These are phyloP conservation scores for Oryzias woworae DNA, from an alignment of 2,113 vertebrate species.

Conservation along the genomic window DNA sequence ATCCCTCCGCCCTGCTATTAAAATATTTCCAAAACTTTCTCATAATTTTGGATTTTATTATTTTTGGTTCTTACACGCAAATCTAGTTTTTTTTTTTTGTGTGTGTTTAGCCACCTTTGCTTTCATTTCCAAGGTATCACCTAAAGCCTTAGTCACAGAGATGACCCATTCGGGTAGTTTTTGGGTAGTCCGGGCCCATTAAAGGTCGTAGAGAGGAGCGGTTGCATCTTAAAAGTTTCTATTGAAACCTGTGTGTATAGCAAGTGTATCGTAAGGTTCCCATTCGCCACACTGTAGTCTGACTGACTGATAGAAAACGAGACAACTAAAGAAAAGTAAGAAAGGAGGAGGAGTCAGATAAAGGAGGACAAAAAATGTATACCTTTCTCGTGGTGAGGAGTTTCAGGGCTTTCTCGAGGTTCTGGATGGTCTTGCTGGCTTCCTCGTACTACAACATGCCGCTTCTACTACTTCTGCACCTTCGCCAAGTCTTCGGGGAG, in stretches of 20 bases:
- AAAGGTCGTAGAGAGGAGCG: too few species aligned
- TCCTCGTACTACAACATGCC: slow-evolving; percentile 97
- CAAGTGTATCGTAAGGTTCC: too few species aligned
- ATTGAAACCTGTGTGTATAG: too few species aligned
- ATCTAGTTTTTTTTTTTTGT: background rate
- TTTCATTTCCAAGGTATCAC: too few species aligned
- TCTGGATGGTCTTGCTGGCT: slow-evolving; percentile 89
- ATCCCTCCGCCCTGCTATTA: slow-evolving; percentile 18
- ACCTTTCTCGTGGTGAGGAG: slow-evolving; percentile 92
- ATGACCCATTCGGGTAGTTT: too few species aligned
- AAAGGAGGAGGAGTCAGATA: slow-evolving; percentile 10
- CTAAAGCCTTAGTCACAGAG: too few species aligned
- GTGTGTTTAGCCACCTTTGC: too few species aligned
- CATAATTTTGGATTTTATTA: slow-evolving; percentile 66
- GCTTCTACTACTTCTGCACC: slow-evolving; percentile 96
- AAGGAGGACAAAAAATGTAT: slow-evolving; percentile 79
- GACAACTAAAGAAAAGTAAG: background rate
- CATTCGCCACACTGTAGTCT: too few species aligned
- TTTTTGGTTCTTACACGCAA: slow-evolving; percentile 40
- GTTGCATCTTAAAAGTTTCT: too few species aligned
- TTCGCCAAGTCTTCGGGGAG: slow-evolving; percentile 91
- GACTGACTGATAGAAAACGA: slow-evolving; percentile 1
- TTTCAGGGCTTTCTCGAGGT: slow-evolving; percentile 95
- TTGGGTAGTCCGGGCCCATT: too few species aligned
- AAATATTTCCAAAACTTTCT: slow-evolving; percentile 53